Percentiles rank a stretch among this genome's conserved stretches.
Evolutionary conservation across 37 sponge, comb jelly and placozoan genomes (phyloP).

Genomic region (Mnemiopsis leidyi): DNA sequence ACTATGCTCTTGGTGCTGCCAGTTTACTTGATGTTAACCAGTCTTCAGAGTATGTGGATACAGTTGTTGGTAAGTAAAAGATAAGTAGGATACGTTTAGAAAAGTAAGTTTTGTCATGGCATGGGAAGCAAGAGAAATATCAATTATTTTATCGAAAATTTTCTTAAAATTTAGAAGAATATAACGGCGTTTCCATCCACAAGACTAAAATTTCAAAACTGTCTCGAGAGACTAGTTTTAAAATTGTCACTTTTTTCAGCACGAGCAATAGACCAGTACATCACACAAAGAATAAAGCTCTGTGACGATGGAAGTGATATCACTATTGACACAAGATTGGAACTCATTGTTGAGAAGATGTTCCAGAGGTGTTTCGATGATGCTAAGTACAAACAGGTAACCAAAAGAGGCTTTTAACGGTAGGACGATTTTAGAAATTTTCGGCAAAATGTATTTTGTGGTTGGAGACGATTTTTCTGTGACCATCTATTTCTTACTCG

Average conservation of each 20-base stretch:
- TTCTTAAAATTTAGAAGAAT: no score
- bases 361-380: conserved; percentile 87
- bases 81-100: no score
- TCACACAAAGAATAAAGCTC: conserved; percentile 71
- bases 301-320: conserved; percentile 69
- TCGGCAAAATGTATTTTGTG: conserved; percentile 79
- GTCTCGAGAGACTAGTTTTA: not conserved
- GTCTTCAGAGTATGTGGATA: conserved; percentile 90
- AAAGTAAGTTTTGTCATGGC: no score
- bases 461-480: no score
- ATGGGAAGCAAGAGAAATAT: no score
- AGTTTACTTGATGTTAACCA: conserved; percentile 81
- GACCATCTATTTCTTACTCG: no score
- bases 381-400: conserved; percentile 85
- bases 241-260: conserved; percentile 25
- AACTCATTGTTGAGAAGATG: conserved; percentile 88
- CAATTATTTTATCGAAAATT: no score
- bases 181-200: no score
- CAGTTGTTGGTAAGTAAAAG: conserved; percentile 90
- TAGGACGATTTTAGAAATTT: conserved; percentile 87
- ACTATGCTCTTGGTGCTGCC: conserved; percentile 90
- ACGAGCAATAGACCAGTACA: conserved; percentile 81
- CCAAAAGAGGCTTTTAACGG: no score
- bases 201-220: not conserved
- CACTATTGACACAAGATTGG: conserved; percentile 78